These are phyloP conservation scores for Drosophila quinaria DNA, from an alignment of 2,888 invertebrate genomes.

Conservation along the genomic window DNA sequence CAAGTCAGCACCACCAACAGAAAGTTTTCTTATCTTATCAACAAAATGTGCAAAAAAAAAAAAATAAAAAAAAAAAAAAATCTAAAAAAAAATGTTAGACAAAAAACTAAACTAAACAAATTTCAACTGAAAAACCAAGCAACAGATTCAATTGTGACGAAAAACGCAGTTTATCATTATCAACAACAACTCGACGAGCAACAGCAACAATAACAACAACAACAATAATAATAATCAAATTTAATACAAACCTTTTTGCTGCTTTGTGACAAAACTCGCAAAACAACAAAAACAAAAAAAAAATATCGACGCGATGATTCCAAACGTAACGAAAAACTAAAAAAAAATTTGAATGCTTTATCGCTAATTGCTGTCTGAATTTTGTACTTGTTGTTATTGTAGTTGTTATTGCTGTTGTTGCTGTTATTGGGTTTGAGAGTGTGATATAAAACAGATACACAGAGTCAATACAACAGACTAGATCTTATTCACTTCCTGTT, in stretches of 20 bases:
- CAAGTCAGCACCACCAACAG: slow-evolving; percentile 8
- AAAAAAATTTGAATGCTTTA: slow-evolving; percentile 41
- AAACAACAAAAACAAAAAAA: slow-evolving; percentile 3
- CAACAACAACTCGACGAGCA: slow-evolving; percentile 21
- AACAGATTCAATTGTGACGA: slow-evolving; percentile 38
- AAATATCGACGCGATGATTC: background rate
- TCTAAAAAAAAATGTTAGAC: background rate
- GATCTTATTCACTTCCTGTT: slow-evolving; percentile 34
- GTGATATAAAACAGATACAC: slow-evolving; percentile 28
- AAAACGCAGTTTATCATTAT: slow-evolving; percentile 60
- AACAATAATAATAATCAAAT: slow-evolving; percentile 25
- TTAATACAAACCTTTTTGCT: slow-evolving; percentile 24
- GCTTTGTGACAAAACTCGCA: slow-evolving; percentile 31
- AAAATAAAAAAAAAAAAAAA: background rate
- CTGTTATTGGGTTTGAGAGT: slow-evolving; percentile 14
- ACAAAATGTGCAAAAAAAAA: slow-evolving; percentile 46
- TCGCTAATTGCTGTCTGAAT: slow-evolving; percentile 50
- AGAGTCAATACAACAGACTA: slow-evolving; percentile 4
- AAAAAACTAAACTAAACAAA: slow-evolving; percentile 29
- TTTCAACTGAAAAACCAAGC: slow-evolving; percentile 23
- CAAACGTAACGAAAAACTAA: slow-evolving; percentile 22
- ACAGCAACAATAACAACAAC: slow-evolving; percentile 6
- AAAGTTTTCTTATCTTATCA: slow-evolving; percentile 51
- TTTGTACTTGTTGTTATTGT: slow-evolving; percentile 32
- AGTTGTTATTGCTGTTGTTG: slow-evolving; percentile 23